Conservation (phyloP, 2,797 vertebrate species). For the Enteromius argenteus region DNA sequence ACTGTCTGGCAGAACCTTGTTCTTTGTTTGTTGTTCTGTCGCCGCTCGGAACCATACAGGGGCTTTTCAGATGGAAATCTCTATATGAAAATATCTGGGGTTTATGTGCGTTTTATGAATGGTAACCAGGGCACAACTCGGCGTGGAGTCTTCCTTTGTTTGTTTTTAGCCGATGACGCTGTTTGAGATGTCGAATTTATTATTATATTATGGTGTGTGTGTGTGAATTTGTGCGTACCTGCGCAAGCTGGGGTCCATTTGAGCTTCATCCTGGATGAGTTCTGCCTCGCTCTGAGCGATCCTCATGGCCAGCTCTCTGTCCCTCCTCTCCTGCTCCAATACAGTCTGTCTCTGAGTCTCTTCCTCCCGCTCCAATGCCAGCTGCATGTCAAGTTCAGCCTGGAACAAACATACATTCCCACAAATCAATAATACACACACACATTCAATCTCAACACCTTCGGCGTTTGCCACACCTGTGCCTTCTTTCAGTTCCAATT, state of each 20-base stretch:
- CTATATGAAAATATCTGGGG: constrained; percentile 11
- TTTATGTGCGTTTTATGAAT: constrained; percentile 32
- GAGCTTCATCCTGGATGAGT: constrained; percentile 92
- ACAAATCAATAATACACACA: constrained; percentile 43
- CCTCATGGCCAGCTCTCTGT: constrained; percentile 95
- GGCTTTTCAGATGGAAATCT: constrained; percentile 58
- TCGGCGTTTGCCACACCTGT: constrained; percentile 34
- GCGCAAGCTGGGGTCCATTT: constrained; percentile 84
- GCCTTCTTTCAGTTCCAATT: constrained; percentile 19
- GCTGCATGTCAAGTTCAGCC: constrained; percentile 90
- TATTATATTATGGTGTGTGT: constrained; percentile 11
- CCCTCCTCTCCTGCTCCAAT: constrained; percentile 92
- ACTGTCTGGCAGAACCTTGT: constrained; percentile 49
- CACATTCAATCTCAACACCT: constrained; percentile 7
- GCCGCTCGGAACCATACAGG: constrained; percentile 10
- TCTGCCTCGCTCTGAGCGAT: constrained; percentile 95
- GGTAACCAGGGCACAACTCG: constrained; percentile 12
- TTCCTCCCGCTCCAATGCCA: constrained; percentile 89
- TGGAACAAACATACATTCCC: constrained; percentile 68
- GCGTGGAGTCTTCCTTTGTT: constrained; percentile 24
- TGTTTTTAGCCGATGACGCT: constrained; percentile 1
- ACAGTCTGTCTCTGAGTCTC: constrained; percentile 85
- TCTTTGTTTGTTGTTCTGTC: constrained; percentile 50
- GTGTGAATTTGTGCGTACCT: constrained; percentile 79
- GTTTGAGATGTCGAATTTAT: neutral